Conservation (phyloP, 2,113 vertebrate genomes). For the Clinocottus analis region DNA sequence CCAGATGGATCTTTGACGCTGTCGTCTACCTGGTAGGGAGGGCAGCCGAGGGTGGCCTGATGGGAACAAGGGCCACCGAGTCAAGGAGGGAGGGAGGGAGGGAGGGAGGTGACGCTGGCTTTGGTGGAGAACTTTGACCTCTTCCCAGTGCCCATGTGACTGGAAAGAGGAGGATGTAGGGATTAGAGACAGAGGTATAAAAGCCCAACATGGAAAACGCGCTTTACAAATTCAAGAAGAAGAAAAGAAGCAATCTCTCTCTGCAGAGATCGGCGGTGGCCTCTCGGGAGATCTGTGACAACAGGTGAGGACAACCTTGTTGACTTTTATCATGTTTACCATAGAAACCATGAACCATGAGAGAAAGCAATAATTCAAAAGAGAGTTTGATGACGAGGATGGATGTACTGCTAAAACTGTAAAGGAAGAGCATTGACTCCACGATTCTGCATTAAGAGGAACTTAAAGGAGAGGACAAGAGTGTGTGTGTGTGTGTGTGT, state of each 20-base stretch:
- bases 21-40: constrained; percentile 21
- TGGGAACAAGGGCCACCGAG: constrained; percentile 1
- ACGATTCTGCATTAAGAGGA: no score
- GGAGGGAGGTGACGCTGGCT: constrained; percentile 21
- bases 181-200: constrained; percentile 79
- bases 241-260: constrained; percentile 16
- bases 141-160: constrained; percentile 57
- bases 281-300: constrained; percentile 55
- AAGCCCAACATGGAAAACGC: constrained; percentile 25
- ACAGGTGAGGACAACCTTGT: constrained; percentile 70
- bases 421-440: neutral
- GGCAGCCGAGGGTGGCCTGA: neutral
- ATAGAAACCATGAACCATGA: neutral
- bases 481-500: neutral
- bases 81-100: neutral
- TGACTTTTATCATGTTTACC: neutral
- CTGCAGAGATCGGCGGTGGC: constrained; percentile 43
- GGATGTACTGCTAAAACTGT: neutral
- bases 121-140: constrained; percentile 36
- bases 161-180: constrained; percentile 54
- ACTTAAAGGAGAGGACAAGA: neutral
- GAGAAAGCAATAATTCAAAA: neutral
- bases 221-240: constrained; percentile 14
- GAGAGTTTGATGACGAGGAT: neutral
- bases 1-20: constrained; percentile 65